Evolutionary conservation across 2,888 invertebrate genomes (phyloP).

Genomic region (Caenorhabditis panamensis): DNA sequence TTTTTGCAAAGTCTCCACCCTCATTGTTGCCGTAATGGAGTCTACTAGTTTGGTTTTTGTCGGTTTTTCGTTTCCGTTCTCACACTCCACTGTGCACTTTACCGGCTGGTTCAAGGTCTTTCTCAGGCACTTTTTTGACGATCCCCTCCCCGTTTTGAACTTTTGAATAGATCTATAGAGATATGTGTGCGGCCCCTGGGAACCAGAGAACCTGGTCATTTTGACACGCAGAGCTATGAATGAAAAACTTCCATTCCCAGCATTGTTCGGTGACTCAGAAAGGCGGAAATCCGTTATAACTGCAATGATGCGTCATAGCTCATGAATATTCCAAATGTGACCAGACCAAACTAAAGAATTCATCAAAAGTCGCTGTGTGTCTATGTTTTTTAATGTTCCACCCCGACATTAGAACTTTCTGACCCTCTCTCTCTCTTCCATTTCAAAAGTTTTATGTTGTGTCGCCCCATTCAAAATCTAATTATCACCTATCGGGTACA

Average conservation of each 20-base stretch:
- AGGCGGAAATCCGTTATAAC: too few species aligned
- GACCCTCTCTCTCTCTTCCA: not conserved
- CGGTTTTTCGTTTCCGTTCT: not conserved
- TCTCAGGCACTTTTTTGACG: constrained; percentile 4
- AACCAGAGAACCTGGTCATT: too few species aligned
- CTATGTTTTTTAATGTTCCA: too few species aligned
- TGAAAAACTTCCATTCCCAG: too few species aligned
- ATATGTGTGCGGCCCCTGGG: not conserved
- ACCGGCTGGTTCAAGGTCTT: not conserved
- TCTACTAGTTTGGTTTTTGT: not conserved
- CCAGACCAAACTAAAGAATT: too few species aligned
- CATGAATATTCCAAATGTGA: too few species aligned
- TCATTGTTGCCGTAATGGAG: constrained; percentile 31
- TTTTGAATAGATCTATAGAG: not conserved
- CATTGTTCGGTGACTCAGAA: too few species aligned
- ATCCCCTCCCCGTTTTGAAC: not conserved
- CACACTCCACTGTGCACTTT: constrained; percentile 1
- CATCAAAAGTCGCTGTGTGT: too few species aligned
- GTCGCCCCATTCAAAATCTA: not conserved
- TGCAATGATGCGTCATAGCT: too few species aligned
- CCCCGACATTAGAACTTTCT: not conserved
- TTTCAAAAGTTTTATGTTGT: not conserved
- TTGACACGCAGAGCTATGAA: too few species aligned
- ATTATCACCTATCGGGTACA: constrained; percentile 10
- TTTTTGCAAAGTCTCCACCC: not conserved